These are phyloP conservation scores for Melinaea menophilus DNA, from an alignment of 2,888 invertebrate species.

Conservation along the genomic window DNA sequence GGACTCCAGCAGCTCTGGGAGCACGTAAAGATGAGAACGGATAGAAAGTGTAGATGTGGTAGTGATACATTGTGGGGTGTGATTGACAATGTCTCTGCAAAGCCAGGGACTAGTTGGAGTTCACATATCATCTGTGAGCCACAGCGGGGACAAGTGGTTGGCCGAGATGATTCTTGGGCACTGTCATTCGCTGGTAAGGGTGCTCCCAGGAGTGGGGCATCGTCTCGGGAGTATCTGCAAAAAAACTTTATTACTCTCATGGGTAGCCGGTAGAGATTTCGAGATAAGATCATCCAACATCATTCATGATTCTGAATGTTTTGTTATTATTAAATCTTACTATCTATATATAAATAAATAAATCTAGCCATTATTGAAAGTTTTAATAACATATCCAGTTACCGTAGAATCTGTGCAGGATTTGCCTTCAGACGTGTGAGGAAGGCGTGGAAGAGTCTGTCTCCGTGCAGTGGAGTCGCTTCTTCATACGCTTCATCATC, in stretches of 20 bases:
- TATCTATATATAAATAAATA: constrained; percentile 1
- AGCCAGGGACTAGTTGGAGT: constrained; percentile 88
- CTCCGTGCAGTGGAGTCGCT: constrained; percentile 87
- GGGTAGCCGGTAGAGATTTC: too few species aligned
- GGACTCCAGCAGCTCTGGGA: constrained; percentile 90
- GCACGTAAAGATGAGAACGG: constrained; percentile 91
- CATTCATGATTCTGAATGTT: too few species aligned
- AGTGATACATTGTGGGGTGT: constrained; percentile 70
- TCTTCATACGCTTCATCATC: constrained; percentile 88
- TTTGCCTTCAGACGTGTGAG: constrained; percentile 83
- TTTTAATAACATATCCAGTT: constrained; percentile 24
- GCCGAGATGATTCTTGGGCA: constrained; percentile 48
- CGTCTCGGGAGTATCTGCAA: constrained; percentile 85
- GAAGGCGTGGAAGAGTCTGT: constrained; percentile 89
- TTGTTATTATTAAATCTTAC: too few species aligned
- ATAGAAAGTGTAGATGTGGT: constrained; percentile 87
- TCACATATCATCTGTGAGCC: constrained; percentile 86
- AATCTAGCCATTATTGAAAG: not conserved
- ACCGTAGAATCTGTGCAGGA: constrained; percentile 91
- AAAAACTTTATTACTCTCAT: not conserved
- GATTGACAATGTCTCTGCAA: constrained; percentile 84
- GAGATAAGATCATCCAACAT: too few species aligned
- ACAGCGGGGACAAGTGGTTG: constrained; percentile 81
- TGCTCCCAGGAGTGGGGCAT: constrained; percentile 83
- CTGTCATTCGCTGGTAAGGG: constrained; percentile 73